These are phyloP conservation scores for Zoanthus sociatus DNA, from an alignment of 92 coral and sea anemone genomes.

Conservation along the genomic window DNA sequence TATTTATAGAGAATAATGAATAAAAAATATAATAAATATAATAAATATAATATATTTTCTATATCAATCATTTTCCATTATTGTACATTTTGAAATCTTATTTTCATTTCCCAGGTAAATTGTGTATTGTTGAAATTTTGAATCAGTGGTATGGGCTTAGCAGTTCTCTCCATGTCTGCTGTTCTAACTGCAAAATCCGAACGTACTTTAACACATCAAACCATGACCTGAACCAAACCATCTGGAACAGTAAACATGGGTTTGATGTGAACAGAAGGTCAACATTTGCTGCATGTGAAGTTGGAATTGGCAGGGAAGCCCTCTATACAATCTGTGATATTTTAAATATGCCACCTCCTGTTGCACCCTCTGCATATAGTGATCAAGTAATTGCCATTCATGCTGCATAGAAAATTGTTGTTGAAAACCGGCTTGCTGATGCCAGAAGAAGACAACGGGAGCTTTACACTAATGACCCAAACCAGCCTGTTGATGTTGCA, in stretches of 20 bases:
- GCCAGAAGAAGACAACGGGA: constrained; percentile 20
- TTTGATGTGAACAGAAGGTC: constrained; percentile 12
- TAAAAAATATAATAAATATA: background rate
- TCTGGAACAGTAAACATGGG: constrained; percentile 8
- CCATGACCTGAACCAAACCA: background rate
- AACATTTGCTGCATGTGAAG: constrained; percentile 14
- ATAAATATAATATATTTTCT: background rate
- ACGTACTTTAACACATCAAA: constrained; percentile 30
- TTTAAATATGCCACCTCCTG: constrained; percentile 23
- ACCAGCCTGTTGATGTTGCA: background rate
- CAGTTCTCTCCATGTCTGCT: constrained; percentile 15
- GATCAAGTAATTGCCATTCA: background rate
- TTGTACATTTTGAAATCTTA: background rate
- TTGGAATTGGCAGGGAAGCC: constrained; percentile 29
- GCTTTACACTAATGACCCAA: constrained; percentile 5
- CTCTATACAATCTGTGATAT: constrained; percentile 13
- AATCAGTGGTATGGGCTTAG: constrained; percentile 26
- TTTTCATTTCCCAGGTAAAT: background rate
- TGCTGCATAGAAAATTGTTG: background rate
- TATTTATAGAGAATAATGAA: background rate
- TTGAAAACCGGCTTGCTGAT: constrained; percentile 1
- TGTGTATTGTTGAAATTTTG: constrained; percentile 7
- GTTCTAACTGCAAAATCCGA: constrained; percentile 17
- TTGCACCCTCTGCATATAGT: constrained; percentile 4
- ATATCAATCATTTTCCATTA: constrained; percentile 4